These are phyloP conservation scores for Drepana falcataria DNA, from an alignment of 2,888 invertebrate species.

Conservation along the genomic window DNA sequence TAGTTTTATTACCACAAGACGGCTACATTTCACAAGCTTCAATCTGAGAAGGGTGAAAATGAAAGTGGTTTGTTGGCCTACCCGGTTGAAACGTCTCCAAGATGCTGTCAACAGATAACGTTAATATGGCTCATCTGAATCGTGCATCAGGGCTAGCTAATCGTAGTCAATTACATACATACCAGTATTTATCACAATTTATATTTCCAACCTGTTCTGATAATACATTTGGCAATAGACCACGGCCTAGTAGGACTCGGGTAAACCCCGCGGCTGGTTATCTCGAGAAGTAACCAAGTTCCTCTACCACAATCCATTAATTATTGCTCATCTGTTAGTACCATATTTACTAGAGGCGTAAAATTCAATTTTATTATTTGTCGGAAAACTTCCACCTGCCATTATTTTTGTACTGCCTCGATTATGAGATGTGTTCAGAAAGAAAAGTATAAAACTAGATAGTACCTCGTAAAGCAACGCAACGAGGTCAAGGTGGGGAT, in stretches of 20 bases:
- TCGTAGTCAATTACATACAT: conserved; percentile 46
- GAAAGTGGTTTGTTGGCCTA: conserved; percentile 55
- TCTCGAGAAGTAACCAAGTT: conserved; percentile 9
- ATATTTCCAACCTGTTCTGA: conserved; percentile 20
- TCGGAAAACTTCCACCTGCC: conserved; percentile 36
- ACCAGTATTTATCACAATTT: conserved; percentile 35
- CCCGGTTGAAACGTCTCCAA: conserved; percentile 69
- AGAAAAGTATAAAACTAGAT: conserved; percentile 58
- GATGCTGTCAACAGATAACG: conserved; percentile 72
- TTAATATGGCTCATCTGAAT: conserved; percentile 57
- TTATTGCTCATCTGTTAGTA: background rate
- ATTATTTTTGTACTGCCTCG: conserved; percentile 14
- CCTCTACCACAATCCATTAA: conserved; percentile 10
- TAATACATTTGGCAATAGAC: conserved; percentile 49
- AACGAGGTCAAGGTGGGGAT: conserved; percentile 70
- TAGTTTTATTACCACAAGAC: too few species aligned
- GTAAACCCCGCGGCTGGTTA: background rate
- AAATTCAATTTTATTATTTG: conserved; percentile 32
- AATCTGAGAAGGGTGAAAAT: conserved; percentile 31
- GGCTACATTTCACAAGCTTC: background rate
- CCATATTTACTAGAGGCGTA: conserved; percentile 6
- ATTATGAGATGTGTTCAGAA: conserved; percentile 45
- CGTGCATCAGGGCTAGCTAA: conserved; percentile 32
- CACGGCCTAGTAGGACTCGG: conserved; percentile 10
- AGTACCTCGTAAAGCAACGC: conserved; percentile 55